Percentiles rank a stretch among this genome's conserved stretches.
phyloP scores from a whole-genome alignment of 2,888 invertebrate genomes.

The Tetanocera ferruginea region DNA sequence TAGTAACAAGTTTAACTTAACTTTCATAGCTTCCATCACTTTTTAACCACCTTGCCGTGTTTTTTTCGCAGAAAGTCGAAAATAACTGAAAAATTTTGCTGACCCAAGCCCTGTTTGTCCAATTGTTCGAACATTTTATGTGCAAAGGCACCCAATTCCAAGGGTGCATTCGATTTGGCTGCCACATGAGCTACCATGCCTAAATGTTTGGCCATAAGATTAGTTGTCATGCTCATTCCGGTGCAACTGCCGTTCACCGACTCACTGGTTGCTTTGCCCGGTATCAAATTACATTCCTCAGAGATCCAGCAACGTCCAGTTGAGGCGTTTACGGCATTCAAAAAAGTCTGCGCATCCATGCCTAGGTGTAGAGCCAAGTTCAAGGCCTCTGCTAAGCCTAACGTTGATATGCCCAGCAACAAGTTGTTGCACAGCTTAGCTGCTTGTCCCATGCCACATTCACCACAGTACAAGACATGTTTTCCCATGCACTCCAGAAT shows the following conservation, averaged over 20 bases:
- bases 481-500: slow-evolving; percentile 88
- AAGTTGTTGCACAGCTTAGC: slow-evolving; percentile 96
- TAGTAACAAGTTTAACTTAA: too few species aligned
- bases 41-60: slow-evolving; percentile 25
- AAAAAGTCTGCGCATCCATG: slow-evolving; percentile 86
- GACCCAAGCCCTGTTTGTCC: slow-evolving; percentile 79
- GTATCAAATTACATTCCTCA: slow-evolving; percentile 96
- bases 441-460: slow-evolving; percentile 92
- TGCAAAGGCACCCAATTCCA: slow-evolving; percentile 88
- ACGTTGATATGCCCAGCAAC: slow-evolving; percentile 94
- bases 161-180: slow-evolving; percentile 80
- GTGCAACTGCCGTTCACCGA: slow-evolving; percentile 90
- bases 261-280: slow-evolving; percentile 88
- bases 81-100: slow-evolving; percentile 92
- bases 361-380: slow-evolving; percentile 95
- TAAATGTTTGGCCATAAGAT: slow-evolving; percentile 93
- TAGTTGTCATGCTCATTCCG: slow-evolving; percentile 82
- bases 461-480: slow-evolving; percentile 90
- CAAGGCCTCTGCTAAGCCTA: slow-evolving; percentile 94
- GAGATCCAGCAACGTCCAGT: slow-evolving; percentile 96
- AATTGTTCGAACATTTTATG: slow-evolving; percentile 91
- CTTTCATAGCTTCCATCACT: too few species aligned
- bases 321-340: slow-evolving; percentile 92
- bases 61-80: slow-evolving; percentile 85
- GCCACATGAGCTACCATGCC: slow-evolving; percentile 91